Conservation (phyloP, 2,888 invertebrate genomes). For the Latrodectus elegans region DNA sequence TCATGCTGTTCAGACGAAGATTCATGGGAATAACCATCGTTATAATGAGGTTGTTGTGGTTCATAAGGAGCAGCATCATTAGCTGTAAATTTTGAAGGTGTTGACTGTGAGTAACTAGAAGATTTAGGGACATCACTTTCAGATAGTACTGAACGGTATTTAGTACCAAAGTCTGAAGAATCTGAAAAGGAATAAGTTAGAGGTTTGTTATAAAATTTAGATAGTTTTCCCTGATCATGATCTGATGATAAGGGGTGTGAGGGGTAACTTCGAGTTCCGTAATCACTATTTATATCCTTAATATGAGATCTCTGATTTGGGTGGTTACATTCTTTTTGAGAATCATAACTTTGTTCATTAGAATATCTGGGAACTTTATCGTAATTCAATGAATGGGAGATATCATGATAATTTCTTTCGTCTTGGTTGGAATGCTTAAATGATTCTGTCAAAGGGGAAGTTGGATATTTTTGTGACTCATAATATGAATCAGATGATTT, state of each 20-base stretch:
- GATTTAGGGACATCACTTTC: constrained; percentile 1
- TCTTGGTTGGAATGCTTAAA: not conserved
- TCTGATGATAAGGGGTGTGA: not conserved
- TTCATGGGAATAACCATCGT: not conserved
- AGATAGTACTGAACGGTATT: constrained; percentile 24
- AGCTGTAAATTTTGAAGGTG: constrained; percentile 6
- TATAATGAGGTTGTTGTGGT: not conserved
- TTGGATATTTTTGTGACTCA: not conserved
- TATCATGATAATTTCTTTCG: not conserved
- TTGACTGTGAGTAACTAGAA: not conserved
- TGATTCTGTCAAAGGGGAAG: not conserved
- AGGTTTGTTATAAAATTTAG: constrained; percentile 12
- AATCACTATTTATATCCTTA: not conserved
- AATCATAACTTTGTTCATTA: not conserved
- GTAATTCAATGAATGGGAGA: constrained; percentile 4
- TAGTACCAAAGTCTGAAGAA: not conserved
- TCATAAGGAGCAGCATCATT: constrained; percentile 8
- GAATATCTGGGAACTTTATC: not conserved
- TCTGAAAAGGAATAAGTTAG: not conserved
- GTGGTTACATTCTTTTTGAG: constrained; percentile 5
- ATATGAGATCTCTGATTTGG: not conserved
- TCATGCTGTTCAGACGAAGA: not conserved
- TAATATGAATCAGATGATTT: not conserved
- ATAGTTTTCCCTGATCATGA: not conserved
- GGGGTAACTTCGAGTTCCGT: constrained; percentile 4